Evolutionary conservation across 2,888 invertebrate species (phyloP), one percentile per base, ranked within the genome.

Genomic region (Zelleria hepariella): DNA sequence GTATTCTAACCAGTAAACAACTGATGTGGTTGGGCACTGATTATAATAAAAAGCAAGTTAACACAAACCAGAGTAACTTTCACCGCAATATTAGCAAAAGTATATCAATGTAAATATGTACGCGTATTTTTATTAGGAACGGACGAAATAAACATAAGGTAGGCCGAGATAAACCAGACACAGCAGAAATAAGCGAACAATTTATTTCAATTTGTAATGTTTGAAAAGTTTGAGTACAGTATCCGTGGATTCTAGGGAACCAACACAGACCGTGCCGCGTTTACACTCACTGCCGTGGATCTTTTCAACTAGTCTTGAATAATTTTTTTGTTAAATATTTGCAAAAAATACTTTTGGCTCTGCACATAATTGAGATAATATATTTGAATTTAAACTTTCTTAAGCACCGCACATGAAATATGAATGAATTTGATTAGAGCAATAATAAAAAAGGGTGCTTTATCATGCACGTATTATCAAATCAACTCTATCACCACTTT

Each of bases 121-220:
- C 15, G 32, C 32, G 32, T 42, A 42, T 51, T 51, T 51, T 51
- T 51, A 51, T 51, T 51, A 20, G 8, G 8, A 51, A 21, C 7
- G 51, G 20, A 20, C 51, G n/a, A 20, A 51, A 51, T 51, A 51
- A 51, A 51, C 51, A 8, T 42, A 42, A 42, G 32, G 23, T 21
- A 42, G 51, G 10, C 8, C 20, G 51, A 51, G 51, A 51, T 51
- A 20, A 51, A 51, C 18, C 51, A 51, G 51, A 51, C 15, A n/a
- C 8, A 42, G 32, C 32, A 42, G 32, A 15, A 51, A 21, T 51
- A 20, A 21, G 8, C 23, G 26, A 53, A 25, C 26, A 25, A 53
- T n/a, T 24, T 53, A 25, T 53, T 24, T 53, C 53, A 53, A 53
- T 53, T 26, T 53, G 53, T 10, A 10, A n/a, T 53, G 53, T 53